A percentile compares a stretch with the other conserved stretches of the same genome.
Evolutionary conservation across 2,888 invertebrate species (phyloP).

Genomic region (Synanthedon vespiformis): DNA sequence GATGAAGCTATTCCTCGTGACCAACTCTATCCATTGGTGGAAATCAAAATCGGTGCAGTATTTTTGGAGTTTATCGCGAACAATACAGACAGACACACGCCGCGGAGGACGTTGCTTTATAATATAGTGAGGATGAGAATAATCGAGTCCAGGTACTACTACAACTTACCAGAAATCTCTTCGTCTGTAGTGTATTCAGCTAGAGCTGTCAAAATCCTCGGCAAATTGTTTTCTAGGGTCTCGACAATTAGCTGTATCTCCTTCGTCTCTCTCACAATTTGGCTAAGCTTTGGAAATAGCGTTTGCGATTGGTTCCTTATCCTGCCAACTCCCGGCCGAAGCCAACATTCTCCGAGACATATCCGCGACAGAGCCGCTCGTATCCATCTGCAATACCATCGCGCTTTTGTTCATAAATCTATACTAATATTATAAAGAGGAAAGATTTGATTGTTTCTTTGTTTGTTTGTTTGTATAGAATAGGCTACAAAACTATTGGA

Average conservation of each 20-base stretch:
- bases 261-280: conserved; percentile 42
- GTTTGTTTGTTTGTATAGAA: too few species aligned
- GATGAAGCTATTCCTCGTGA: too few species aligned
- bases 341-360: conserved; percentile 58
- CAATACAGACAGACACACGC: too few species aligned
- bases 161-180: conserved; percentile 46
- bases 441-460: too few species aligned
- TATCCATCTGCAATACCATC: conserved; percentile 46
- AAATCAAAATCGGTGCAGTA: too few species aligned
- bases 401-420: not conserved
- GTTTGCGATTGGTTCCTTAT: conserved; percentile 58
- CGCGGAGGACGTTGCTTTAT: too few species aligned
- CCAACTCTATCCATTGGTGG: too few species aligned
- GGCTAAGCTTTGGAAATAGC: conserved; percentile 52
- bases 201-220: conserved; percentile 47
- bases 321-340: conserved; percentile 57
- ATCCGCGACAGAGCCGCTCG: conserved; percentile 56
- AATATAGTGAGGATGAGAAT: too few species aligned
- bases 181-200: conserved; percentile 63
- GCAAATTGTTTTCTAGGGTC: conserved; percentile 51
- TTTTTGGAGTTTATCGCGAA: too few species aligned
- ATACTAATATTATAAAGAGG: too few species aligned
- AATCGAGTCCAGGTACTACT: too few species aligned
- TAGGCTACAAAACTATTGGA: too few species aligned
- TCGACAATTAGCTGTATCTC: conserved; percentile 51